Evolutionary conservation across 2,113 vertebrate species (phyloP).

Genomic region (Gorsachius goisagi): DNA sequence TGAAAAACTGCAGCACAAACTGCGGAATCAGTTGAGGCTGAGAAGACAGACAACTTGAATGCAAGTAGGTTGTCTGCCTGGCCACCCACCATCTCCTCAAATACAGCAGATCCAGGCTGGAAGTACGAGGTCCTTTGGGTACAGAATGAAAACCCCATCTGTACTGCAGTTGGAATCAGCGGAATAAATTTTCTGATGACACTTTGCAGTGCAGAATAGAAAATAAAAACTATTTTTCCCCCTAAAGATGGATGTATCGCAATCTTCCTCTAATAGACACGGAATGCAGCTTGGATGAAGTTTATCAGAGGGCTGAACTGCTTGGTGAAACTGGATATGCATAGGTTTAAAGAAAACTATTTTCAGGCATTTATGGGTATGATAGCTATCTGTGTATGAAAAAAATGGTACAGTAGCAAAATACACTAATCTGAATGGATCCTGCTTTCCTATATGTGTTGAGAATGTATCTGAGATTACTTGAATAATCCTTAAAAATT

Average conservation of each 20-base stretch:
- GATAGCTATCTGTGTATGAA: not conserved
- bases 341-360: not conserved
- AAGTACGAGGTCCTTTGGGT: not conserved
- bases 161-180: not conserved
- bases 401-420: not conserved
- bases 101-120: not conserved
- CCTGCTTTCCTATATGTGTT: not conserved
- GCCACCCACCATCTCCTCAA: not conserved
- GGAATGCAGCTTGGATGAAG: not conserved
- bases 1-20: not conserved
- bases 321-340: constrained; percentile 7
- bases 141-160: not conserved
- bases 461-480: not conserved
- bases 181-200: not conserved
- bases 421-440: not conserved
- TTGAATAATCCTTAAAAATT: constrained; percentile 10
- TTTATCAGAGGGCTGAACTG: not conserved
- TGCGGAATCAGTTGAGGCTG: not conserved
- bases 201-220: not conserved
- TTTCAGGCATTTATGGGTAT: not conserved
- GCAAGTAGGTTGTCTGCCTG: not conserved
- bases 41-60: not conserved
- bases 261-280: not conserved
- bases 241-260: not conserved
- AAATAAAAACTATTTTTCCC: not conserved